phyloP scores from a whole-genome alignment of 2,888 invertebrate genomes.

The Athalia rosae region DNA sequence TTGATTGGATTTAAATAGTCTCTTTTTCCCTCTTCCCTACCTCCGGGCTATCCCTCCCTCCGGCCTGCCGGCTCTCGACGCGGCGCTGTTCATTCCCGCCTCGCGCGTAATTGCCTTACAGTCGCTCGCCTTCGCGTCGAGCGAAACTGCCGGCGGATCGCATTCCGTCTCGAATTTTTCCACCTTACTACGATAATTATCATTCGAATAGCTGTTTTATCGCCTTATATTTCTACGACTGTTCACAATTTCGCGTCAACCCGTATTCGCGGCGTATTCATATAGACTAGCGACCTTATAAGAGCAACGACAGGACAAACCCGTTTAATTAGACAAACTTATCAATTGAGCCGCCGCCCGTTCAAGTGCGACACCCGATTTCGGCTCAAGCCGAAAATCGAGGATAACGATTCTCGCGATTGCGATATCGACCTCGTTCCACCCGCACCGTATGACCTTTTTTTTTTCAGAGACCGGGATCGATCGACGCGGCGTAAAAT shows the following conservation, averaged over 20 bases:
- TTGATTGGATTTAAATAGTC: conserved; percentile 54
- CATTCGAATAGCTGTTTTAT: conserved; percentile 42
- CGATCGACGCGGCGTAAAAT: too few species aligned
- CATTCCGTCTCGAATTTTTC: conserved; percentile 41
- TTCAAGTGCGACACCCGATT: neutral
- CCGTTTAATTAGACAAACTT: conserved; percentile 31
- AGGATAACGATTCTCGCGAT: neutral
- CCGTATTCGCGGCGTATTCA: neutral
- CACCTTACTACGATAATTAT: conserved; percentile 40
- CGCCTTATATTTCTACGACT: conserved; percentile 5
- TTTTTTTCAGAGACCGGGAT: too few species aligned
- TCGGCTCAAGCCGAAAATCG: neutral
- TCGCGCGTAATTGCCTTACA: conserved; percentile 42
- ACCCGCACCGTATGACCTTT: too few species aligned
- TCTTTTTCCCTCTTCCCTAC: conserved; percentile 39
- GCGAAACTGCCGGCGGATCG: conserved; percentile 19
- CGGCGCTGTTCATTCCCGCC: conserved; percentile 39
- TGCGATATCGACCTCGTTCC: neutral
- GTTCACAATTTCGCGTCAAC: conserved; percentile 12
- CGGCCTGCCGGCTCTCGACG: conserved; percentile 10
- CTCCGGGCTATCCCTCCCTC: conserved; percentile 39
- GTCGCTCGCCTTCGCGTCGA: conserved; percentile 25
- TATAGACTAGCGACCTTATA: neutral
- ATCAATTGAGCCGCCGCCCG: neutral
- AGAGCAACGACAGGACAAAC: conserved; percentile 9